Conservation (phyloP, 2,888 invertebrate genomes). For the Drosophila mettleri region DNA sequence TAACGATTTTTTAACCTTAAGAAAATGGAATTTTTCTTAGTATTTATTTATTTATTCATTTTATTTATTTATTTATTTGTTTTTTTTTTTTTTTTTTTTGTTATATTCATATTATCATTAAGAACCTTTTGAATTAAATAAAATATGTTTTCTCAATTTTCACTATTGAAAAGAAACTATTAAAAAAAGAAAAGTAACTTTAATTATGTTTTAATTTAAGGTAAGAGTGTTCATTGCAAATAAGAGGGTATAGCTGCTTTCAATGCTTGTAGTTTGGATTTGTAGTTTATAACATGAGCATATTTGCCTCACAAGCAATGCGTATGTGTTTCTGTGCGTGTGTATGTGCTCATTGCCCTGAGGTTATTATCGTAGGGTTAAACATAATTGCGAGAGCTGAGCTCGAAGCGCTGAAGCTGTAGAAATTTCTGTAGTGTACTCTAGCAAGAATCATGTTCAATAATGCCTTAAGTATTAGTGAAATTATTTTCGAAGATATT, state of each 20-base stretch:
- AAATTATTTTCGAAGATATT: not conserved
- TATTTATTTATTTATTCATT: too few species aligned
- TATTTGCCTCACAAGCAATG: not conserved
- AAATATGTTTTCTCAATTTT: too few species aligned
- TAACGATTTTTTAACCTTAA: too few species aligned
- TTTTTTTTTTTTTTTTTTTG: not conserved
- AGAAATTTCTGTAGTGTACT: not conserved
- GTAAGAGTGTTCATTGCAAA: fast-evolving
- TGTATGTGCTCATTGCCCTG: not conserved
- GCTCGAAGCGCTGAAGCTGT: not conserved
- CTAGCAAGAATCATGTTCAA: not conserved
- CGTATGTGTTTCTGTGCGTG: too few species aligned
- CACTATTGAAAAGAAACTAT: too few species aligned
- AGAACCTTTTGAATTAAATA: not conserved
- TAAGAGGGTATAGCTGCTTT: not conserved
- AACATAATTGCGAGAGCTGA: not conserved
- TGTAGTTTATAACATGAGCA: constrained; percentile 7
- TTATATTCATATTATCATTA: too few species aligned
- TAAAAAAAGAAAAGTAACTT: too few species aligned
- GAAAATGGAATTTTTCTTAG: too few species aligned
- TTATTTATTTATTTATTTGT: too few species aligned
- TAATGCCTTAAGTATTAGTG: not conserved
- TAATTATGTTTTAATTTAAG: not conserved
- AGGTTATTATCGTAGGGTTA: not conserved
- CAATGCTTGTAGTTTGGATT: constrained; percentile 6